These are phyloP conservation scores for Planiliza haematocheilus DNA, from an alignment of 2,113 vertebrate species.

Conservation along the genomic window DNA sequence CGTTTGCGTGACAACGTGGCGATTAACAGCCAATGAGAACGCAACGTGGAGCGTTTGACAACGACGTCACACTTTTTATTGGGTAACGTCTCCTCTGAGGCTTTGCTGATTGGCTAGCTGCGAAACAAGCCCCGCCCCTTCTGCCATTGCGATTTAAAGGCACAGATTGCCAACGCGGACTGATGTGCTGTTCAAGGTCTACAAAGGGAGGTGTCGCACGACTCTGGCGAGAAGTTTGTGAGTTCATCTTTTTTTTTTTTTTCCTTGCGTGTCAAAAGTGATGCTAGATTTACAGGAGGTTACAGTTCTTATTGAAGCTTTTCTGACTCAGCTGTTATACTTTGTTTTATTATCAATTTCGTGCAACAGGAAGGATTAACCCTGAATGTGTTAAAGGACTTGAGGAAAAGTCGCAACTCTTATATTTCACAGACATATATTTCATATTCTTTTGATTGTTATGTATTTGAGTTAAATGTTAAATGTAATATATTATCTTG, in stretches of 20 bases:
- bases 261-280: background rate
- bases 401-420: no score
- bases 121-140: constrained; percentile 42
- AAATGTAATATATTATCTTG: no score
- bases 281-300: background rate
- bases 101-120: constrained; percentile 50
- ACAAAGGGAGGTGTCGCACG: background rate
- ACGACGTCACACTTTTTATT: constrained; percentile 42
- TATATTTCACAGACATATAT: no score
- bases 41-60: fast-evolving
- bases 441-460: no score
- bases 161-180: constrained; percentile 73
- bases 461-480: no score
- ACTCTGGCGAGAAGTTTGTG: constrained; percentile 27
- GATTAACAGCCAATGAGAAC: constrained; percentile 76
- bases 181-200: no score
- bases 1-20: constrained; percentile 85
- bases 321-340: background rate
- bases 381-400: no score
- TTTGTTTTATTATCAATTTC: no score
- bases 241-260: constrained; percentile 28
- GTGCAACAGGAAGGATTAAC: no score
- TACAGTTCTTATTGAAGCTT: background rate
- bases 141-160: constrained; percentile 65
- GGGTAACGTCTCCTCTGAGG: background rate